Percentiles rank a stretch among this genome's conserved stretches.
Conservation (phyloP, 2,888 invertebrate species). For the Chromoteleia sp. region DNA sequence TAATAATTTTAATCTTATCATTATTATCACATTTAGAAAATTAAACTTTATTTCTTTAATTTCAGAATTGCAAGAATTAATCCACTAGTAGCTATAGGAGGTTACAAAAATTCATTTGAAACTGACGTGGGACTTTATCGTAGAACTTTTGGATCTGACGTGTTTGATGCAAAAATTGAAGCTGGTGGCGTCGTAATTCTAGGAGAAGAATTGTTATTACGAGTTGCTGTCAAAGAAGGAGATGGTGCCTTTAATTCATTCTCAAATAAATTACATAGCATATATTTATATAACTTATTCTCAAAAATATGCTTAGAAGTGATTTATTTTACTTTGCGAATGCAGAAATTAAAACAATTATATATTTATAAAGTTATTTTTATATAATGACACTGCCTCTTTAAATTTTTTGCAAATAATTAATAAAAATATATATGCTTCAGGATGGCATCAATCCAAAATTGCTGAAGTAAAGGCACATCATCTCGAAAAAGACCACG, state of each 20-base stretch:
- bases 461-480: constrained; percentile 86
- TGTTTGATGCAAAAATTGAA: constrained; percentile 85
- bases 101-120: constrained; percentile 86
- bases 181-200: constrained; percentile 86
- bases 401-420: no score
- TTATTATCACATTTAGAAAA: no score
- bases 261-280: not conserved
- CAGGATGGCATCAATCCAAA: constrained; percentile 86
- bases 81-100: constrained; percentile 85
- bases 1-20: no score
- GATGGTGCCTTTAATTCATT: constrained; percentile 84
- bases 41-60: constrained; percentile 14
- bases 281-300: not conserved
- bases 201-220: constrained; percentile 86
- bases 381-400: no score
- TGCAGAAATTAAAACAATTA: no score
- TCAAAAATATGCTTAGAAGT: no score
- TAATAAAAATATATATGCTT: constrained; percentile 4
- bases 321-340: constrained; percentile 2
- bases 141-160: constrained; percentile 83
- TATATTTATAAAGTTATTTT: no score
- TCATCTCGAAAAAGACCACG: constrained; percentile 73
- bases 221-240: constrained; percentile 86
- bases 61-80: constrained; percentile 77
- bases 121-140: constrained; percentile 86